phyloP scores from a whole-genome alignment of 2,888 invertebrate species.

The Lycaena phlaeas region DNA sequence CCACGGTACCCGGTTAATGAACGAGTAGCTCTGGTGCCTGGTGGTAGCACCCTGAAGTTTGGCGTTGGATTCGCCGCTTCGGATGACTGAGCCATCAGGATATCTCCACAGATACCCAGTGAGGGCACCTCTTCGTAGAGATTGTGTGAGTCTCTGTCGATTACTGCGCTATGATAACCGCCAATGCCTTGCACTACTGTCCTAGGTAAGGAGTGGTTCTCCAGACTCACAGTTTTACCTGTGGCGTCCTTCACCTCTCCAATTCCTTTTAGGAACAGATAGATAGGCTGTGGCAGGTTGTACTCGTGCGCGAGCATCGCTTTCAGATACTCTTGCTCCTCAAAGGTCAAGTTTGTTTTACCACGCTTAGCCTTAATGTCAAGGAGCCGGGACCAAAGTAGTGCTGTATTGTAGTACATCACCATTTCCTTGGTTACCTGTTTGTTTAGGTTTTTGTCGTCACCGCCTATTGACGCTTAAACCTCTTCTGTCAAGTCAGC shows the following conservation, averaged over 20 bases:
- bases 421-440: conserved; percentile 21
- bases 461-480: conserved; percentile 21
- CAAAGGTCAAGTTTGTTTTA: neutral
- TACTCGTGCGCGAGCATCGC: neutral
- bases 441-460: conserved; percentile 23
- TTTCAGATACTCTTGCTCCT: neutral
- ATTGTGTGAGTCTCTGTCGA: no score
- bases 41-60: no score
- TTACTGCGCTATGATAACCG: no score
- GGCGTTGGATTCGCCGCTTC: no score
- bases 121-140: no score
- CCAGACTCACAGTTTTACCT: neutral
- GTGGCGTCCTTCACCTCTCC: neutral
- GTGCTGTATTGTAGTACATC: conserved; percentile 23
- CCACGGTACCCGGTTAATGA: no score
- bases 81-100: no score
- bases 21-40: no score
- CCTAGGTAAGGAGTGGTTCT: no score
- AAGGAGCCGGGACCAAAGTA: conserved; percentile 23
- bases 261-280: neutral
- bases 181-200: no score
- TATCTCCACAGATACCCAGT: no score
- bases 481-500: conserved; percentile 13
- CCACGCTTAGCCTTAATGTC: neutral
- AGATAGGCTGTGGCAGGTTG: neutral